phyloP scores from a whole-genome alignment of 1,140 invertebrate species.

The Antheraea pernyi region DNA sequence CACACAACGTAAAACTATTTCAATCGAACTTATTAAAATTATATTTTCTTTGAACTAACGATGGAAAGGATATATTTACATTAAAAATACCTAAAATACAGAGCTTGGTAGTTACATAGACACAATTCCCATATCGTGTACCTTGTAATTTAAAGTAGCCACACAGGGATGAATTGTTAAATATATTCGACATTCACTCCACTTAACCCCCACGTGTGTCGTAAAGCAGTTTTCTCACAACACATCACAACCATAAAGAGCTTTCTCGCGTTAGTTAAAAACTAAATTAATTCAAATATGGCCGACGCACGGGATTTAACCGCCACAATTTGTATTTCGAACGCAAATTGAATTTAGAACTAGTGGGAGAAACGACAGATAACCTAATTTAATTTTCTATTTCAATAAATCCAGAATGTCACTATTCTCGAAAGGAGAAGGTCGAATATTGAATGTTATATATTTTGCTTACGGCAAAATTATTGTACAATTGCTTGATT shows the following conservation, averaged over 20 bases:
- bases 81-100: background rate
- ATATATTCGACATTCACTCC: background rate
- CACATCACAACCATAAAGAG: constrained; percentile 30
- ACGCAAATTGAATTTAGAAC: constrained; percentile 48
- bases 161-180: constrained; percentile 10
- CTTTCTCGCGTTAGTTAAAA: constrained; percentile 58
- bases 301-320: constrained; percentile 40
- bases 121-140: background rate
- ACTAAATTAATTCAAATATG: constrained; percentile 62
- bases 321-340: constrained; percentile 61
- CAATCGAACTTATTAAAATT: no score
- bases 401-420: constrained; percentile 18
- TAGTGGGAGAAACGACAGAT: constrained; percentile 35
- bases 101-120: background rate
- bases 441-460: constrained; percentile 24
- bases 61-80: background rate
- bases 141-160: constrained; percentile 4
- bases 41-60: no score
- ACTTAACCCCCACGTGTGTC: constrained; percentile 24
- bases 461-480: constrained; percentile 22
- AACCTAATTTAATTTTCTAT: constrained; percentile 35
- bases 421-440: constrained; percentile 28
- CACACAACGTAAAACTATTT: no score
- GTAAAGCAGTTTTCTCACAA: constrained; percentile 32
- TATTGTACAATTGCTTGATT: constrained; percentile 53